Evolutionary conservation across 2,113 vertebrate genomes (phyloP).

Genomic region (Pungitius pungitius): DNA sequence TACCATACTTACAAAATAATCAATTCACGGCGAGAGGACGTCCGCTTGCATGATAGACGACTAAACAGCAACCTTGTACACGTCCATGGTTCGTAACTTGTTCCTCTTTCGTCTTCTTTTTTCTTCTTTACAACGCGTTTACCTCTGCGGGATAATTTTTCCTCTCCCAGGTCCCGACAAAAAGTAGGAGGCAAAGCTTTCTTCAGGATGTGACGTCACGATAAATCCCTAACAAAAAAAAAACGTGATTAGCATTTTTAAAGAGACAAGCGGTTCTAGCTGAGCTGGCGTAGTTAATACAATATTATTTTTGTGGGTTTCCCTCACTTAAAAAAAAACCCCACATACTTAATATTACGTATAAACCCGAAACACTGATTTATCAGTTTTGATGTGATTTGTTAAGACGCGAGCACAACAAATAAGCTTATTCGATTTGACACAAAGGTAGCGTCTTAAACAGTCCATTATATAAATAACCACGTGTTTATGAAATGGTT

Average conservation of each 20-base stretch:
- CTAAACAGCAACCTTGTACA: slow-evolving; percentile 24
- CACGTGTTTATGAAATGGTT: background rate
- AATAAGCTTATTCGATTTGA: background rate
- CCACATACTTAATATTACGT: background rate
- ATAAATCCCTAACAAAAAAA: slow-evolving; percentile 68
- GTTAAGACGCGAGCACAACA: background rate
- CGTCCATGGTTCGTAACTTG: slow-evolving; percentile 9
- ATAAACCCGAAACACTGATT: too few relatives aligned
- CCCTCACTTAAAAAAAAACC: background rate
- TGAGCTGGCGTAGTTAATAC: background rate
- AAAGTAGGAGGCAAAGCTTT: slow-evolving; percentile 70
- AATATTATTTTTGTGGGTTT: background rate
- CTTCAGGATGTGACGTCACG: slow-evolving; percentile 78
- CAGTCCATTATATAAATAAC: background rate
- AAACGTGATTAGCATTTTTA: slow-evolving; percentile 76
- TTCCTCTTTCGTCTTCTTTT: background rate
- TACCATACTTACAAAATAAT: slow-evolving; percentile 57
- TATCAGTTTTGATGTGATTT: background rate
- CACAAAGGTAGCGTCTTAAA: too few relatives aligned
- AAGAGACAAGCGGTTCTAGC: slow-evolving; percentile 56
- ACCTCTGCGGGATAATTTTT: slow-evolving; percentile 43
- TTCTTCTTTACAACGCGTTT: background rate
- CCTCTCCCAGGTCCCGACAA: slow-evolving; percentile 63
- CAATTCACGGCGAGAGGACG: slow-evolving; percentile 48
- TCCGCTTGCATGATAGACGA: slow-evolving; percentile 50